Conservation (phyloP, 2,797 vertebrate species). For the Coendou prehensilis region DNA sequence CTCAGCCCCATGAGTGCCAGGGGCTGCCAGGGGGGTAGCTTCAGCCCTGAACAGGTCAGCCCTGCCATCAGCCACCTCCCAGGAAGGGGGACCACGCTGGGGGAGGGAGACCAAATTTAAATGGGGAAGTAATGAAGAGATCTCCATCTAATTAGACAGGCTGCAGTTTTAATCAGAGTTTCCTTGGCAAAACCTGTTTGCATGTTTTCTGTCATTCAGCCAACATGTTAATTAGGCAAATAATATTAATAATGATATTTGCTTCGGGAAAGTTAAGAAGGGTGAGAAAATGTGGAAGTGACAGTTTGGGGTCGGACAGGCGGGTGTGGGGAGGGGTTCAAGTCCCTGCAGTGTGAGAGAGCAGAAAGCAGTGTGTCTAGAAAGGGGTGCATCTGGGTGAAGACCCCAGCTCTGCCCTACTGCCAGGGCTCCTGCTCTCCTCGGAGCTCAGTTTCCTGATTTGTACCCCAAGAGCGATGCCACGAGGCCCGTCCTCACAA, state of each 20-base stretch:
- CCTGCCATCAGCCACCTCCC: background rate
- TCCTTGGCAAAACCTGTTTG: constrained; percentile 85
- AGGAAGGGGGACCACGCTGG: background rate
- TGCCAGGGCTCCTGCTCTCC: background rate
- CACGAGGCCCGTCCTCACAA: too few relatives aligned
- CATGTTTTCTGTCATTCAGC: constrained; percentile 83
- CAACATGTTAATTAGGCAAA: constrained; percentile 84
- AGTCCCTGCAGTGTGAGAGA: background rate
- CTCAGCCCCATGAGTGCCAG: background rate
- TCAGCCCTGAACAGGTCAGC: background rate
- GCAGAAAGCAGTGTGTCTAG: background rate
- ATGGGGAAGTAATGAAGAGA: constrained; percentile 79
- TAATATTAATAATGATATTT: constrained; percentile 81
- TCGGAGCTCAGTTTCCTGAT: background rate
- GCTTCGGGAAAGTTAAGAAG: constrained; percentile 68
- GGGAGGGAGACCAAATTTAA: constrained; percentile 21
- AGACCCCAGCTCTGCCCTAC: background rate
- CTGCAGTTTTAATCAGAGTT: constrained; percentile 85
- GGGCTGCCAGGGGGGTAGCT: background rate
- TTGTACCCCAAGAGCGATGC: background rate
- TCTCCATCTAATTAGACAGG: constrained; percentile 86
- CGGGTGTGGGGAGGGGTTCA: background rate
- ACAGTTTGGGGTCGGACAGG: background rate
- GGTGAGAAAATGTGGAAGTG: background rate
- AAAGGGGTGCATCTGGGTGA: background rate